Evolutionary conservation across 2,888 invertebrate genomes (phyloP).

Genomic region (Eretmocerus hayati): DNA sequence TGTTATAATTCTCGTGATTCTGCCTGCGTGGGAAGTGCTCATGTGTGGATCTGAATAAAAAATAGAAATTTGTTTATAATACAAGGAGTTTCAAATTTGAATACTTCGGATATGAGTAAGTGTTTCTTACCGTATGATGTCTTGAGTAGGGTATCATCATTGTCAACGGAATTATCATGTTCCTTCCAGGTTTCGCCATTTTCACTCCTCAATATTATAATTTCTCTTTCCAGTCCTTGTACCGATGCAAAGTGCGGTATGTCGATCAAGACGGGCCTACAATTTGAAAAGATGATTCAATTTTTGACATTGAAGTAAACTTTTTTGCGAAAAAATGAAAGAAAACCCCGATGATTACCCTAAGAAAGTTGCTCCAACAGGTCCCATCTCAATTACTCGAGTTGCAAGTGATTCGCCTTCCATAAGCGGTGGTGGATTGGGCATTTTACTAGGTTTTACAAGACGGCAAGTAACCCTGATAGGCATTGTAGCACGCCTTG

Average conservation of each 20-base stretch:
- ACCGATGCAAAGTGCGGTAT: conserved; percentile 96
- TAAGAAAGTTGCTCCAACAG: conserved; percentile 91
- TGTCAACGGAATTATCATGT: conserved; percentile 62
- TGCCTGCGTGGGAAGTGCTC: conserved; percentile 50
- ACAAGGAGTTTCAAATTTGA: too few species aligned
- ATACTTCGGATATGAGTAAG: not conserved
- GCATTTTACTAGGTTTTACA: conserved; percentile 66
- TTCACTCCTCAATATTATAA: conserved; percentile 91
- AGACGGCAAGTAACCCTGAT: conserved; percentile 94
- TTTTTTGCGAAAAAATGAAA: too few species aligned
- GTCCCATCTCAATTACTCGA: conserved; percentile 89
- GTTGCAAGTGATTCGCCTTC: conserved; percentile 97
- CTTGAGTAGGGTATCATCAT: conserved; percentile 53
- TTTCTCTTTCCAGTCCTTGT: conserved; percentile 90
- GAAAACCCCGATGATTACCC: conserved; percentile 71
- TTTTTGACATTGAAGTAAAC: too few species aligned
- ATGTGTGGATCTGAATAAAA: conserved; percentile 38
- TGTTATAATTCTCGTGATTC: conserved; percentile 90
- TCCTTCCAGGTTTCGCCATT: conserved; percentile 99
- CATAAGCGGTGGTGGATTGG: conserved; percentile 92
- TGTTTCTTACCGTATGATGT: conserved; percentile 62
- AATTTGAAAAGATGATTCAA: too few species aligned
- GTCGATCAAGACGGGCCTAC: conserved; percentile 85
- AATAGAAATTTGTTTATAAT: conserved; percentile 1
- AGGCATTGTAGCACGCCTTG: conserved; percentile 89